Base-by-base conservation (phyloP, 2,113 vertebrate species). In the Myotis yumanensis region DNA sequence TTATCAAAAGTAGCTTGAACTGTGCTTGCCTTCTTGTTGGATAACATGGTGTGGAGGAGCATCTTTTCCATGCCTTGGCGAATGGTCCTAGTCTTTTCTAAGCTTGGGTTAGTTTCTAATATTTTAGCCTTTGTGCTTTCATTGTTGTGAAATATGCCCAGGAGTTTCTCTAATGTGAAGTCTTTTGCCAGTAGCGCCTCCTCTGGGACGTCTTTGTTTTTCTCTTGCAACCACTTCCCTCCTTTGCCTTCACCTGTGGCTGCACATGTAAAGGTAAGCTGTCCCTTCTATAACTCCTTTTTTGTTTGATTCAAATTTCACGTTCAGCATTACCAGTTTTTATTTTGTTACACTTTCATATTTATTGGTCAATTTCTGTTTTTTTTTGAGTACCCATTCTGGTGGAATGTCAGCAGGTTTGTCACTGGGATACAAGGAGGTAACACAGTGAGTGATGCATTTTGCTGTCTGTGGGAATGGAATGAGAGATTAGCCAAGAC, bases 51-150 rank as follows among this genome's bases (percentile, higher is more conserved):
- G 57, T 51, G 30, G 51, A 91, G 11, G 73, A 76, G 59, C 66
- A 71, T 51, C 73, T 94, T 69, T 81, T 43, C 17, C 71, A 11
- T 66, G 75, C 28, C n/a, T 82, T 66, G 76, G 72, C 35, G 75
- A 73, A 73, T 73, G 72, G 68, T 66, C 72, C 52, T 20, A 51
- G 73, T 52, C 12, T 14, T 62, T 77, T 79, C 43, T 71, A 71
- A 75, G 43, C 86, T 32, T 96, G 86, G n/a, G 51, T 94, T 46
- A 64, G 2, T 52, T 92, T 52, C 52, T 14, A 68, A 69, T 20
- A 52, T 89, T 81, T 89, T 89, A 73, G 64, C 79, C 46, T 85
- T 87, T 66, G 35, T 86, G 22, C 66, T 95, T 73, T 91, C 69
- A 72, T 5, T 62, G 54, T 22, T 79, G 30, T 86, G 62, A 73